phyloP scores from a whole-genome alignment of 2,797 vertebrate species.

The Decapterus maruadsi region DNA sequence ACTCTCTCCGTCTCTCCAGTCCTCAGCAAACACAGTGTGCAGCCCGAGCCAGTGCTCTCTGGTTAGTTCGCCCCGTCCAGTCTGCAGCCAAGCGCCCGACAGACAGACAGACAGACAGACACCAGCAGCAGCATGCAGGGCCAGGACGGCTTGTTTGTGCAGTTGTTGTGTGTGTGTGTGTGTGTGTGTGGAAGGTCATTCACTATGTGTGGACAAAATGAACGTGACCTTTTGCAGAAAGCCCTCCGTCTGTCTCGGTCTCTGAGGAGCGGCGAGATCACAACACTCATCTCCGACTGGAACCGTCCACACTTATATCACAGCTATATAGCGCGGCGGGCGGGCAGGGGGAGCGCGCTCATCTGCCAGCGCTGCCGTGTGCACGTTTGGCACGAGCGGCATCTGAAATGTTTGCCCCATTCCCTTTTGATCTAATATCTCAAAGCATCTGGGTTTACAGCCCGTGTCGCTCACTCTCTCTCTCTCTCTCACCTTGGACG shows the following conservation, averaged over 20 bases:
- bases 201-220: constrained; percentile 61
- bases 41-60: constrained; percentile 17
- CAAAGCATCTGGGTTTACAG: constrained; percentile 41
- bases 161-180: constrained; percentile 70
- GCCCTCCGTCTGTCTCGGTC: constrained; percentile 46
- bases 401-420: constrained; percentile 59
- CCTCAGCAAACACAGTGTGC: constrained; percentile 44
- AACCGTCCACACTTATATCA: constrained; percentile 17
- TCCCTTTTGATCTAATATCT: constrained; percentile 52
- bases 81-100: constrained; percentile 9
- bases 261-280: constrained; percentile 69
- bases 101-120: constrained; percentile 62
- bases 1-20: constrained; percentile 39
- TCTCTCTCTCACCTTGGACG: neutral
- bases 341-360: constrained; percentile 24
- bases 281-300: constrained; percentile 64
- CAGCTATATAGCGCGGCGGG: neutral
- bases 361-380: constrained; percentile 41
- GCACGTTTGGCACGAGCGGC: constrained; percentile 46
- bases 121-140: constrained; percentile 25
- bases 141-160: constrained; percentile 72
- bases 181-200: constrained; percentile 63
- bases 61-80: constrained; percentile 22
- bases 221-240: constrained; percentile 81
- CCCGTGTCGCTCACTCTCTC: too few species aligned